Base-by-base conservation (phyloP, 2,113 vertebrate genomes). In the Brachionichthys hirsutus region DNA sequence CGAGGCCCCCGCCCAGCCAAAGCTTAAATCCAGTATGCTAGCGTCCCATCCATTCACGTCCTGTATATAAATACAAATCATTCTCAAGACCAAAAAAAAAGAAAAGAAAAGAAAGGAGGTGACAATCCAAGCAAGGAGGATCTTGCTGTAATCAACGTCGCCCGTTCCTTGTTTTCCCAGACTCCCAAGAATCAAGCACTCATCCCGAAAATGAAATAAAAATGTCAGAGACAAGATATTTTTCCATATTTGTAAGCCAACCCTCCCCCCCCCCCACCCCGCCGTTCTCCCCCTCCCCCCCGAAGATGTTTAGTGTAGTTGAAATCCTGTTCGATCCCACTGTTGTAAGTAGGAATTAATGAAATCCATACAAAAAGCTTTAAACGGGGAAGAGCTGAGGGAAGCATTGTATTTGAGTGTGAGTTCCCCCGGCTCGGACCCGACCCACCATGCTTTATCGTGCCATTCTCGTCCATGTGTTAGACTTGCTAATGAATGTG, bases 51-150 rank as follows among this genome's bases (percentile, higher is more conserved):
- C 40, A 80, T 83, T 41, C 80, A 83, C 80, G 67, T 69, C 78
- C 77, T 87, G 85, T 83, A 85, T 78, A 73, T 79, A 89, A 76
- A 85, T 70, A 66, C n/a, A 83, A 85, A 87, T 85, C 80, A 85
- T 78, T 85, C 75, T 87, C 87, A 87, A 90, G 80, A 90, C 83
- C 85, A 89, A 89, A 89, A 81, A 74, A 12, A 6, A 66, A 89
- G 88, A 89, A 81, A 74, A 12, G 2, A 66, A 65, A 70, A 83
- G 85, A 40, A 77, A 86, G 86, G 88, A 90, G 89, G 89, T 87
- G 89, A 92, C 91, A 92, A 92, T 92, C 90, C 81, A 89, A 88
- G 89, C 90, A 91, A 90, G 84, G 90, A 87, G 87, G 88, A 84
- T 91, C 88, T 90, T 92, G 87, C 89, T 91, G 88, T 89, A 88